phyloP scores from a whole-genome alignment of 1,140 invertebrate species.

The Patella vulgata region DNA sequence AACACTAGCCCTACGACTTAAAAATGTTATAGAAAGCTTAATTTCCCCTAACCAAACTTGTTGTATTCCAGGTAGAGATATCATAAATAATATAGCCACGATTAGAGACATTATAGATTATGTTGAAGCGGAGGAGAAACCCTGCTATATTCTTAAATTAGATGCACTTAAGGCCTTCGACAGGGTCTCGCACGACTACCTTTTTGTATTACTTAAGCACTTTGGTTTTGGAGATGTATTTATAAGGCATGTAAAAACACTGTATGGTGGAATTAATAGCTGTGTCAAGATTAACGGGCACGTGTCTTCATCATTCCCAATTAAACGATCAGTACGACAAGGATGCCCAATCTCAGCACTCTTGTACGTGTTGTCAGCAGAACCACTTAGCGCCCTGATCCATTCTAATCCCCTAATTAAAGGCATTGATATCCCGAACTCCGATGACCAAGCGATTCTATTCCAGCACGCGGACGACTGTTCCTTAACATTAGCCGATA shows the following conservation, averaged over 20 bases:
- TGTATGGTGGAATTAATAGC: constrained; percentile 33
- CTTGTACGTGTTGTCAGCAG: constrained; percentile 64
- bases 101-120: constrained; percentile 38
- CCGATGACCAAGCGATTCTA: constrained; percentile 20
- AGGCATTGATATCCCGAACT: constrained; percentile 37
- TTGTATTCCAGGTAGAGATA: constrained; percentile 25
- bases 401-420: constrained; percentile 19
- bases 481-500: constrained; percentile 22
- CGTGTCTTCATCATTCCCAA: constrained; percentile 45
- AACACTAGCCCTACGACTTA: constrained; percentile 25
- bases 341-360: constrained; percentile 64
- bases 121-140: constrained; percentile 29
- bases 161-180: constrained; percentile 46
- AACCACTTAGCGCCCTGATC: constrained; percentile 45
- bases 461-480: constrained; percentile 40
- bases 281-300: constrained; percentile 38
- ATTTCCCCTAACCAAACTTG: constrained; percentile 37
- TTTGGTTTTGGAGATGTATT: constrained; percentile 37
- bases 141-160: constrained; percentile 29
- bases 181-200: constrained; percentile 29
- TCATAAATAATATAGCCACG: constrained; percentile 42
- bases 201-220: constrained; percentile 25
- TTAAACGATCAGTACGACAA: constrained; percentile 59
- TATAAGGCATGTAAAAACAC: constrained; percentile 38
- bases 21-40: constrained; percentile 22